phyloP scores from a whole-genome alignment of 2,797 vertebrate genomes.

The Thalassophryne amazonica region DNA sequence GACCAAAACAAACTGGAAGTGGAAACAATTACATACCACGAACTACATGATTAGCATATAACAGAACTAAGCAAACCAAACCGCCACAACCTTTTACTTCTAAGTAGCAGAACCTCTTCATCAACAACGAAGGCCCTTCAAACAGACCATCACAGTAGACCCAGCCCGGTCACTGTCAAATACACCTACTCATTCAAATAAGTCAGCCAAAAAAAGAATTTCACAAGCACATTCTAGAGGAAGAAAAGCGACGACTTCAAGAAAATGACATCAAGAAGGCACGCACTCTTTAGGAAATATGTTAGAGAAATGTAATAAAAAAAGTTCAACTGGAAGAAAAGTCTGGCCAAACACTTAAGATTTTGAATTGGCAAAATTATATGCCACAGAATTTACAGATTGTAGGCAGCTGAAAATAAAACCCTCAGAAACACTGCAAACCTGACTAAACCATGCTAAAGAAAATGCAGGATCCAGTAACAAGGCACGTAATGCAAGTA shows the following conservation, averaged over 20 bases:
- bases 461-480: too few relatives aligned
- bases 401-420: background rate
- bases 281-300: background rate
- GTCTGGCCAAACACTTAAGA: too few relatives aligned
- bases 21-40: too few relatives aligned
- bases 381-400: background rate
- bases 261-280: constrained; percentile 5
- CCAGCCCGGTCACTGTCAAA: background rate
- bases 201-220: too few relatives aligned
- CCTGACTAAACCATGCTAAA: background rate
- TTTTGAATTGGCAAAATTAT: background rate
- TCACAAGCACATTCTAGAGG: too few relatives aligned
- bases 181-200: too few relatives aligned
- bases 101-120: background rate
- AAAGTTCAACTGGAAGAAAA: too few relatives aligned
- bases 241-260: constrained; percentile 12
- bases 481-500: background rate
- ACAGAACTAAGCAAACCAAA: background rate
- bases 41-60: background rate
- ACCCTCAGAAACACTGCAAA: background rate
- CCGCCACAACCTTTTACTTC: background rate
- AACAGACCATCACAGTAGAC: constrained; percentile 1
- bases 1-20: too few relatives aligned
- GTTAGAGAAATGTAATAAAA: constrained; percentile 5
- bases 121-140: background rate